Percentiles rank a stretch among this genome's conserved stretches.
Evolutionary conservation across 2,113 vertebrate genomes (phyloP).

Genomic region (Mobula birostris): DNA sequence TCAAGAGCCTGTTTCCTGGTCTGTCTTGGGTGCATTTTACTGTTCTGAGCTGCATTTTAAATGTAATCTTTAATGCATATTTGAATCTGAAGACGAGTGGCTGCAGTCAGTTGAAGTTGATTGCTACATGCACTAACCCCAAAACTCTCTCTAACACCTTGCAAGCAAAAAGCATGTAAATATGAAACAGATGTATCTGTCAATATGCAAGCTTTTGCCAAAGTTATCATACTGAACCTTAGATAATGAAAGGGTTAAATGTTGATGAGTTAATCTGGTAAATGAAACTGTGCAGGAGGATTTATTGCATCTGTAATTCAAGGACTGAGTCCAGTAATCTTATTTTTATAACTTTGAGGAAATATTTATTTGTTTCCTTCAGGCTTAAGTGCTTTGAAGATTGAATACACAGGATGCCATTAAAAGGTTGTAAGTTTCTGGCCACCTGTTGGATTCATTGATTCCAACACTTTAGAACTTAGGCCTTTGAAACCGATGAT

Average conservation of each 20-base stretch:
- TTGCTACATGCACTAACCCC: too few relatives aligned
- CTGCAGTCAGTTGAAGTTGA: too few relatives aligned
- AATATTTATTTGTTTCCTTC: not conserved
- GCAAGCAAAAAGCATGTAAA: not conserved
- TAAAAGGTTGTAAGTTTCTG: conserved; percentile 23
- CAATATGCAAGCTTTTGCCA: not conserved
- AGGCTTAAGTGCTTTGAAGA: conserved; percentile 1
- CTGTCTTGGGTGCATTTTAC: too few relatives aligned
- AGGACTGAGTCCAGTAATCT: not conserved
- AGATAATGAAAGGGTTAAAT: not conserved
- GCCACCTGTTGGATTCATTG: not conserved
- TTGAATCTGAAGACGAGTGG: too few relatives aligned
- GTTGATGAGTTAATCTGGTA: not conserved
- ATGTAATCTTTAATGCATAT: too few relatives aligned
- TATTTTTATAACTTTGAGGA: not conserved
- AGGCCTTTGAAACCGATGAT: too few relatives aligned
- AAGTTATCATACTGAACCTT: not conserved
- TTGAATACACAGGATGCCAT: not conserved
- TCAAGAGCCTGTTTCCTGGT: too few relatives aligned
- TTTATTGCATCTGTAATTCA: not conserved
- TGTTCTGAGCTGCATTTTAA: too few relatives aligned
- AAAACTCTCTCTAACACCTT: too few relatives aligned
- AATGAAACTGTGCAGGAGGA: not conserved
- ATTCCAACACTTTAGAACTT: not conserved
- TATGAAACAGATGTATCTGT: not conserved